phyloP scores from a whole-genome alignment of 2,888 invertebrate genomes.

The Xestobium rufovillosum region DNA sequence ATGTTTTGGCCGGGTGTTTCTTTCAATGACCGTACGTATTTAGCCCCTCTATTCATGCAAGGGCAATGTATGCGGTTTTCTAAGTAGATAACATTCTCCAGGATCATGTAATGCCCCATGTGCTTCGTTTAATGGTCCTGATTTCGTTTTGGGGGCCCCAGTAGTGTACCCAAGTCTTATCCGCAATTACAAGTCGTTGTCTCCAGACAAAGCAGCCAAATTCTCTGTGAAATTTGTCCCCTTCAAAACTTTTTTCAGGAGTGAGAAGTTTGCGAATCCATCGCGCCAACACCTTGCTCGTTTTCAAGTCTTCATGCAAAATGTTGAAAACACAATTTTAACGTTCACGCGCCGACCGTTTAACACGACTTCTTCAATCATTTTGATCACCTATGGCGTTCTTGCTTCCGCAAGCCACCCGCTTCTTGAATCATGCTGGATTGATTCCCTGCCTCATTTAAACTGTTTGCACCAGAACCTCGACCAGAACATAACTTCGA shows the following conservation, averaged over 20 bases:
- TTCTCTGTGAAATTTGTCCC: background rate
- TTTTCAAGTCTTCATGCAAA: background rate
- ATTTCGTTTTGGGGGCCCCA: background rate
- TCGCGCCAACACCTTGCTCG: background rate
- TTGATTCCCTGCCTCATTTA: background rate
- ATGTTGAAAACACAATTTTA: background rate
- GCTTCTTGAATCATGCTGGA: too few species aligned
- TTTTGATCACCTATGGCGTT: background rate
- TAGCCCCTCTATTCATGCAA: too few species aligned
- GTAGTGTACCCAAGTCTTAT: conserved; percentile 3
- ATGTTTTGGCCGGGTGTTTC: too few species aligned
- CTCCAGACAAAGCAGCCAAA: conserved; percentile 1
- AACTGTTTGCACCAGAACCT: conserved; percentile 2
- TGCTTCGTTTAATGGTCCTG: too few species aligned
- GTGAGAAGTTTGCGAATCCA: background rate
- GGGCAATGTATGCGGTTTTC: too few species aligned
- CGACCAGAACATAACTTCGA: background rate
- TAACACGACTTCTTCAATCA: too few species aligned
- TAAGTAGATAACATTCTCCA: too few species aligned
- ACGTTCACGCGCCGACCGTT: too few species aligned
- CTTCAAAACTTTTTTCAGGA: background rate
- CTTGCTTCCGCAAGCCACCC: conserved; percentile 1
- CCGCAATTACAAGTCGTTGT: background rate
- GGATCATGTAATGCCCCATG: too few species aligned
- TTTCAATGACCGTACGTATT: too few species aligned